Conservation (phyloP, 1,140 invertebrate genomes). For the Caerostris extrusa region DNA sequence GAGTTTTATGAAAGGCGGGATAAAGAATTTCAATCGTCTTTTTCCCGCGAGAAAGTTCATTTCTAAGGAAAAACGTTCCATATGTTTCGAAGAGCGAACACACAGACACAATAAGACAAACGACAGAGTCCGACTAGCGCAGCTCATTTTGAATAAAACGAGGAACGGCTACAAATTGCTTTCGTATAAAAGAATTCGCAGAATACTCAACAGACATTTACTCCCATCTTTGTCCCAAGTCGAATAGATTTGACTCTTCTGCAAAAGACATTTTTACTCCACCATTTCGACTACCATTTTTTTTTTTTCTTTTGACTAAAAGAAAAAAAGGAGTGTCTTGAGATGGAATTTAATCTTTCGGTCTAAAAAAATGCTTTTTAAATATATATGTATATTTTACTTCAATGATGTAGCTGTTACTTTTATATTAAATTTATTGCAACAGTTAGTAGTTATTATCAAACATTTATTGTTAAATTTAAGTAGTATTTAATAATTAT, state of each 20-base stretch:
- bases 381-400: background rate
- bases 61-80: constrained; percentile 45
- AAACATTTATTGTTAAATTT: no score
- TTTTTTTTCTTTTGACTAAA: background rate
- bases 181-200: constrained; percentile 47
- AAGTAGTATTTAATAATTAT: no score
- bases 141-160: constrained; percentile 71
- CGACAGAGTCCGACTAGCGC: background rate
- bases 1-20: constrained; percentile 27
- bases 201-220: background rate
- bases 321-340: background rate
- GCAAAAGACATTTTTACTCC: background rate
- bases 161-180: constrained; percentile 70
- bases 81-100: constrained; percentile 34
- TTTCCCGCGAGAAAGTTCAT: constrained; percentile 71
- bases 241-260: background rate
- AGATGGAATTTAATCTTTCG: background rate
- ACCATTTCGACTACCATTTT: background rate
- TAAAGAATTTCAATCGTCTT: constrained; percentile 67
- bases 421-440: no score
- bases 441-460: no score
- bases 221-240: constrained; percentile 64
- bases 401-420: no score
- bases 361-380: background rate
- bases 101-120: constrained; percentile 9